These are phyloP conservation scores for Physeter macrocephalus DNA, from an alignment of 2,113 vertebrate species.

Conservation along the genomic window DNA sequence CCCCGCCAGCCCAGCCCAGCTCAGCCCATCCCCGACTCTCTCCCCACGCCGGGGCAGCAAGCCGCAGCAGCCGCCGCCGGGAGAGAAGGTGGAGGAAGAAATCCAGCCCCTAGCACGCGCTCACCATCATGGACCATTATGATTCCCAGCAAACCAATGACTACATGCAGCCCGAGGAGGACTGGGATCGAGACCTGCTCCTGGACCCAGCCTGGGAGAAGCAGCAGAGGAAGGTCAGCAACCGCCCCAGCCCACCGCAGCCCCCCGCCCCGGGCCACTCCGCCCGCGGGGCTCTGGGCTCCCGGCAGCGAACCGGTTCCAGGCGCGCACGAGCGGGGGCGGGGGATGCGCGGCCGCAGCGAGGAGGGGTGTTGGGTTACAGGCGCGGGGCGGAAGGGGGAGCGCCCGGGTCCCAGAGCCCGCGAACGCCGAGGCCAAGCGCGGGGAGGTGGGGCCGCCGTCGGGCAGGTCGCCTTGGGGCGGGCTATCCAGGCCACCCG, in stretches of 20 bases:
- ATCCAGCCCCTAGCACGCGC: constrained; percentile 36
- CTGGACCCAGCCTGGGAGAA: constrained; percentile 98
- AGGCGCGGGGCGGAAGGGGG: constrained; percentile 25
- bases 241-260: neutral
- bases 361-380: constrained; percentile 70
- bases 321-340: constrained; percentile 34
- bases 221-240: constrained; percentile 93
- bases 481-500: neutral
- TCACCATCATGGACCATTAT: constrained; percentile 88
- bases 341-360: constrained; percentile 22
- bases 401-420: neutral
- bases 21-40: neutral
- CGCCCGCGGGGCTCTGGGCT: neutral
- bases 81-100: constrained; percentile 61
- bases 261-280: neutral
- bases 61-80: neutral
- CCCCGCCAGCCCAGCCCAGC: neutral
- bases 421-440: neutral
- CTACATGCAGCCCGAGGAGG: constrained; percentile 94
- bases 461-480: neutral
- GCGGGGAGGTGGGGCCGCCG: neutral
- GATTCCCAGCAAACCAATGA: constrained; percentile 85
- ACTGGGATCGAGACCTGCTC: constrained; percentile 95
- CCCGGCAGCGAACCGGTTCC: neutral
- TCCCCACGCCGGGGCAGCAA: neutral